phyloP scores from a whole-genome alignment of 1,140 invertebrate species.

The Hypothenemus hampei region DNA sequence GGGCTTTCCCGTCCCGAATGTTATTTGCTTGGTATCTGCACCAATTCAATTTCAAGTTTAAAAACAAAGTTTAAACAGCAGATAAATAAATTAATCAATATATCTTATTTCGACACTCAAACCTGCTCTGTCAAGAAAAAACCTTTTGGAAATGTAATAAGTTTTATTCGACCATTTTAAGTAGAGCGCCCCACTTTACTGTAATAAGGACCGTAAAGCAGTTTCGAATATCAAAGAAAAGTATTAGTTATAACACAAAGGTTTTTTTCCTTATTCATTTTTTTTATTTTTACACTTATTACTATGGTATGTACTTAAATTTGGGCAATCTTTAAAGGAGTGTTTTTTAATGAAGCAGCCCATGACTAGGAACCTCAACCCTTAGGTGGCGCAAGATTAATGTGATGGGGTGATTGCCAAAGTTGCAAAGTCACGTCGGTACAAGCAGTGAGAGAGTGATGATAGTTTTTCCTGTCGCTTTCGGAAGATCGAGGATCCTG shows the following conservation, averaged over 20 bases:
- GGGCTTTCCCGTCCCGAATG: conserved; percentile 2
- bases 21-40: not conserved
- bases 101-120: too few species aligned
- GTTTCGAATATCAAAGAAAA: conserved; percentile 5
- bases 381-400: conserved; percentile 34
- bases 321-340: too few species aligned
- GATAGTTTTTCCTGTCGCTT: conserved; percentile 34
- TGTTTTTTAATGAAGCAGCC: conserved; percentile 33
- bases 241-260: conserved; percentile 3
- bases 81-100: too few species aligned
- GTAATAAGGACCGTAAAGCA: conserved; percentile 1
- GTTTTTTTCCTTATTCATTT: too few species aligned
- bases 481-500: conserved; percentile 34
- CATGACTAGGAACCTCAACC: conserved; percentile 28
- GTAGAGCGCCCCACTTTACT: conserved; percentile 1
- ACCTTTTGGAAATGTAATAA: too few species aligned
- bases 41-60: too few species aligned
- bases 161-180: too few species aligned
- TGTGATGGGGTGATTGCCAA: conserved; percentile 39
- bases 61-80: too few species aligned
- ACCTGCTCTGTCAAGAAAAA: too few species aligned
- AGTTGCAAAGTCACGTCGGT: conserved; percentile 40
- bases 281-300: too few species aligned
- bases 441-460: conserved; percentile 35
- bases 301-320: too few species aligned